Conservation (phyloP, 2,797 vertebrate species). For the Molossus molossus region DNA sequence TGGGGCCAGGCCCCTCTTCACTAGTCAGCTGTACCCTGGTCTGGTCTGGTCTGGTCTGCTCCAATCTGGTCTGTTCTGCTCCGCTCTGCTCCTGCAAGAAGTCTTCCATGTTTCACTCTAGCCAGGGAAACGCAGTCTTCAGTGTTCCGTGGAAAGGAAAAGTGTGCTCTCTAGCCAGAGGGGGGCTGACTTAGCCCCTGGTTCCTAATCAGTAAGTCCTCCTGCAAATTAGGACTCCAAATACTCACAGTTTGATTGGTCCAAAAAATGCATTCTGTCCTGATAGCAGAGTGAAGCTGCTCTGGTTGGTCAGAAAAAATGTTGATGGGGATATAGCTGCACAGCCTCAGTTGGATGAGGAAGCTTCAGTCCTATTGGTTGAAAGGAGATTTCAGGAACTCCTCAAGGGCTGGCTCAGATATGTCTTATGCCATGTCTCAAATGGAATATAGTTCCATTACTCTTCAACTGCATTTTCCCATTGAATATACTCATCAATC, state of each 20-base stretch:
- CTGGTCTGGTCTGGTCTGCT: neutral
- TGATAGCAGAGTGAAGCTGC: neutral
- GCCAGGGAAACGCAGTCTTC: neutral
- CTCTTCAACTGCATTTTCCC: neutral
- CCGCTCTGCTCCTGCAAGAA: neutral
- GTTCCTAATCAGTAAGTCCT: neutral
- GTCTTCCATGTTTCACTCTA: neutral
- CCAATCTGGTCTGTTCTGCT: neutral
- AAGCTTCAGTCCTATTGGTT: neutral
- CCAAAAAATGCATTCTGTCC: neutral
- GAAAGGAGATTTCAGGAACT: neutral
- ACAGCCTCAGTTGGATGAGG: neutral
- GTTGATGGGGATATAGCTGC: neutral
- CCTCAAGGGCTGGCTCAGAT: neutral
- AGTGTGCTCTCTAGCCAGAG: neutral
- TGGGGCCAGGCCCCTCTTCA: neutral
- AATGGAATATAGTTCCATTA: neutral
- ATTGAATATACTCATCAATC: neutral
- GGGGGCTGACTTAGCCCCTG: neutral
- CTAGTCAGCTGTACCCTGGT: neutral
- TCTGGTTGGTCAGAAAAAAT: neutral
- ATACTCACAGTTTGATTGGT: neutral
- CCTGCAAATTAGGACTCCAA: neutral
- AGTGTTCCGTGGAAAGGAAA: neutral
- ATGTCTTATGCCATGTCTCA: neutral